Evolutionary conservation across 2,888 invertebrate species (phyloP).

Genomic region (Heteromurus nitidus): DNA sequence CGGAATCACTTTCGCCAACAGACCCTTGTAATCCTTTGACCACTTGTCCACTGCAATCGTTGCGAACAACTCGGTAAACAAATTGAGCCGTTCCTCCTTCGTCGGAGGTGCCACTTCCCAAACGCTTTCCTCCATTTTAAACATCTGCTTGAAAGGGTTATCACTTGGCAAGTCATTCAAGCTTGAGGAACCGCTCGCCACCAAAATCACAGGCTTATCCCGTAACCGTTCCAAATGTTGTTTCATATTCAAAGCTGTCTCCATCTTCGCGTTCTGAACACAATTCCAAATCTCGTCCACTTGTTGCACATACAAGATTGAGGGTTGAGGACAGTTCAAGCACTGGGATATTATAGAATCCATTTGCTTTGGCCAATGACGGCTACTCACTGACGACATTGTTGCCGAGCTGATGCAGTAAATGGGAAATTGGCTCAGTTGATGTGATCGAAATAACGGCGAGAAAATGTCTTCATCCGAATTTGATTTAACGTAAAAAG

Average conservation of each 20-base stretch:
- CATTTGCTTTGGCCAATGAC: neutral
- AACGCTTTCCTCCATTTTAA: too few species aligned
- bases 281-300: slow-evolving; percentile 38
- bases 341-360: slow-evolving; percentile 33
- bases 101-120: too few species aligned
- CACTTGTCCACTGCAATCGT: too few species aligned
- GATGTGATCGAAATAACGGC: neutral
- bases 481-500: neutral
- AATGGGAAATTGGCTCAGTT: neutral
- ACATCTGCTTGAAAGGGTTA: too few species aligned
- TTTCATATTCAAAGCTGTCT: neutral
- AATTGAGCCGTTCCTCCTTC: too few species aligned
- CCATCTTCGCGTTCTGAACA: neutral
- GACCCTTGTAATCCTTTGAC: too few species aligned
- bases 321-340: slow-evolving; percentile 18
- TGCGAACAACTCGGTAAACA: too few species aligned
- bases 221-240: slow-evolving; percentile 20
- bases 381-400: neutral
- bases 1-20: too few species aligned
- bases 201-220: slow-evolving; percentile 25
- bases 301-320: slow-evolving; percentile 55
- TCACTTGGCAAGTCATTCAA: too few species aligned
- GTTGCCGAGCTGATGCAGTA: slow-evolving; percentile 47
- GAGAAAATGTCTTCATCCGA: neutral
- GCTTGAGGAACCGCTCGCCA: slow-evolving; percentile 36